phyloP scores from a whole-genome alignment of 37 sponge, comb jelly and placozoan genomes.

The Ianthella basta region DNA sequence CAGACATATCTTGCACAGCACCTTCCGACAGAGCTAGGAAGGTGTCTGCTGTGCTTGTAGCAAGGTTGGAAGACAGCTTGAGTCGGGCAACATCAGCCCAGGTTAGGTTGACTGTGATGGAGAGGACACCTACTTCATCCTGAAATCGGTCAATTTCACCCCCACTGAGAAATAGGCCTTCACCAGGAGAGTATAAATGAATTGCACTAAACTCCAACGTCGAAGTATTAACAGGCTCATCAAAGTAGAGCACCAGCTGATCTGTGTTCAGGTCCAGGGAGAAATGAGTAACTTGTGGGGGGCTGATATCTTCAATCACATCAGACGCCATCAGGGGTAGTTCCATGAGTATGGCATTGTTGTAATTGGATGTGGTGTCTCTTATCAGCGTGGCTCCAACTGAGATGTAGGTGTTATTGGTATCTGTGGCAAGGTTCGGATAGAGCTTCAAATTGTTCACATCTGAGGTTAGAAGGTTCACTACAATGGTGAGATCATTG shows the following conservation, averaged over 20 bases:
- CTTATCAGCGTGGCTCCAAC: constrained; percentile 55
- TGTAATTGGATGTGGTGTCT: constrained; percentile 61
- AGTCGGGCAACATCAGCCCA: constrained; percentile 79
- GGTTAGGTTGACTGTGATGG: constrained; percentile 59
- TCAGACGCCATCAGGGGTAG: constrained; percentile 42
- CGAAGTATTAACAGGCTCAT: constrained; percentile 82
- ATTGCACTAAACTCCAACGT: constrained; percentile 44
- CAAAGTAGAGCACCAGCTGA: constrained; percentile 61
- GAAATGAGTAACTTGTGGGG: constrained; percentile 65
- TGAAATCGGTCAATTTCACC: constrained; percentile 40
- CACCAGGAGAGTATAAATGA: constrained; percentile 50
- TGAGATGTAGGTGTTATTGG: constrained; percentile 72
- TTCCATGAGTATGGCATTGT: constrained; percentile 39
- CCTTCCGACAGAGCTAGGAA: constrained; percentile 48
- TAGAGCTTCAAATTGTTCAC: constrained; percentile 67
- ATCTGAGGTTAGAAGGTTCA: constrained; percentile 60
- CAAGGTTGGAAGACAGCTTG: constrained; percentile 72
- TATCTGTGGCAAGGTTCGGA: constrained; percentile 57
- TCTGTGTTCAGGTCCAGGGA: constrained; percentile 69
- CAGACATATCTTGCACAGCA: constrained; percentile 81
- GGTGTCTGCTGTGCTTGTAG: constrained; percentile 57
- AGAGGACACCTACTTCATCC: constrained; percentile 65
- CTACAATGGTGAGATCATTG: constrained; percentile 59
- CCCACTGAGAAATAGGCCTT: constrained; percentile 61
- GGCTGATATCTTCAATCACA: constrained; percentile 43